Base-by-base conservation (phyloP, 2,888 invertebrate genomes). In the Hydroisotoma schaefferi region DNA sequence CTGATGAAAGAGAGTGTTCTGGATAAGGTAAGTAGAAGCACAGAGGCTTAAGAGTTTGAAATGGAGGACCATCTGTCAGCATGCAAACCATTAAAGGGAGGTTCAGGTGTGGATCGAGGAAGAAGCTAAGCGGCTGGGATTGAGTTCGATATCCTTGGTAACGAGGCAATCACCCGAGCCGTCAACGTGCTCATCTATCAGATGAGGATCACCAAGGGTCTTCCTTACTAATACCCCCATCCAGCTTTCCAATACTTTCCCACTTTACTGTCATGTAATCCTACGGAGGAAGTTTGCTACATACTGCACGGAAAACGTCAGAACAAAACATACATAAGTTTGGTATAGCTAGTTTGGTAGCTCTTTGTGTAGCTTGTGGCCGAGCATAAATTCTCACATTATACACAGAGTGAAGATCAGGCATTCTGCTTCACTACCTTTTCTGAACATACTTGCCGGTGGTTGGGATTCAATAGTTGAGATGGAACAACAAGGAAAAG, bases 111-210 rank as follows among this genome's bases (percentile, higher is more conserved):
- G 66, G 61, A 61, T 65, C 59, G 59, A 64, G 63, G 61, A 63
- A 65, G 62, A 72, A 69, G 69, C 69, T 72, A 69, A 70, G 72
- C 70, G 70, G 61, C 67, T 62, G 70, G 70, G 70, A 71, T 71
- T 72, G 69, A 72, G 69, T 71, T 70, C 67, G 67, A 72, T 70
- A 72, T 72, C 72, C 72, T 65, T 65, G 67, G 72, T 72, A 72
- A 72, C 72, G 72, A 72, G 72, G 72, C 72, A 72, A 72, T 72
- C 70, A 72, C 72, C 72, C 67, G 56, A 68, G 61, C 70, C 72
- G 72, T 72, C 72, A 72, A 72, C 72, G 61, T 63, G 63, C 70
- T 70, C 72, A 72, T 72, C 72, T 71, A 72, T 72, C 72, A 72
- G 68, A 63, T 63, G 52, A 60, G 56, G 60, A 55, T 60, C 51